Evolutionary conservation across 2,888 invertebrate genomes (phyloP).

Genomic region (Hybos culiciformis): DNA sequence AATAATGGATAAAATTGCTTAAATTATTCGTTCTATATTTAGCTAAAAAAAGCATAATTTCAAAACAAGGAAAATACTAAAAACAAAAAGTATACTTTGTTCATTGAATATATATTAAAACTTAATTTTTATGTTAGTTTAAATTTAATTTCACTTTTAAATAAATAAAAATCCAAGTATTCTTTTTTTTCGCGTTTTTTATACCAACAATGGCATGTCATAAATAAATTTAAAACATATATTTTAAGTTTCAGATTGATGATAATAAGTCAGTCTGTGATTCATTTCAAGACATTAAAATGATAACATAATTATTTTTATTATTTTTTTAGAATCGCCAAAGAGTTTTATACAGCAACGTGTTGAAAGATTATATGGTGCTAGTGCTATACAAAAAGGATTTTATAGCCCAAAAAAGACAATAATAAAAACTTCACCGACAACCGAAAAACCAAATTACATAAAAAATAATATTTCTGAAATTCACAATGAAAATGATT

Average conservation of each 20-base stretch:
- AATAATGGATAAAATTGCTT: too few species aligned
- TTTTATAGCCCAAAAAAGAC: slow-evolving; percentile 51
- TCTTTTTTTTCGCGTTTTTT: too few species aligned
- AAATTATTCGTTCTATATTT: too few species aligned
- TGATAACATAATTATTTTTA: slow-evolving; percentile 13
- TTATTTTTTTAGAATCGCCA: slow-evolving; percentile 36
- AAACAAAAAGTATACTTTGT: too few species aligned
- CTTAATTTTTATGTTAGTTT: too few species aligned
- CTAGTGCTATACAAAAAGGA: slow-evolving; percentile 72
- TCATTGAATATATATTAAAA: too few species aligned
- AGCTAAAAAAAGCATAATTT: too few species aligned
- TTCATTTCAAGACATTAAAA: slow-evolving; percentile 15
- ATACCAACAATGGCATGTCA: too few species aligned
- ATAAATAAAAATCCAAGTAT: too few species aligned
- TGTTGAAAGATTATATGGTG: slow-evolving; percentile 77
- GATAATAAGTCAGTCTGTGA: slow-evolving; percentile 1
- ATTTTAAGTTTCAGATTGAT: slow-evolving; percentile 7
- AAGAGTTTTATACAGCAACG: slow-evolving; percentile 78
- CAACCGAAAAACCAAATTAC: slow-evolving; percentile 14
- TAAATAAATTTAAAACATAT: too few species aligned
- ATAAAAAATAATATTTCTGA: slow-evolving; percentile 12
- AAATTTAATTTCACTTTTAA: too few species aligned
- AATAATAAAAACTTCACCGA: not conserved
- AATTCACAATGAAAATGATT: slow-evolving; percentile 15
- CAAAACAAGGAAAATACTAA: too few species aligned